Base-by-base conservation (phyloP, 2,888 invertebrate species). In the Hydroisotoma schaefferi region DNA sequence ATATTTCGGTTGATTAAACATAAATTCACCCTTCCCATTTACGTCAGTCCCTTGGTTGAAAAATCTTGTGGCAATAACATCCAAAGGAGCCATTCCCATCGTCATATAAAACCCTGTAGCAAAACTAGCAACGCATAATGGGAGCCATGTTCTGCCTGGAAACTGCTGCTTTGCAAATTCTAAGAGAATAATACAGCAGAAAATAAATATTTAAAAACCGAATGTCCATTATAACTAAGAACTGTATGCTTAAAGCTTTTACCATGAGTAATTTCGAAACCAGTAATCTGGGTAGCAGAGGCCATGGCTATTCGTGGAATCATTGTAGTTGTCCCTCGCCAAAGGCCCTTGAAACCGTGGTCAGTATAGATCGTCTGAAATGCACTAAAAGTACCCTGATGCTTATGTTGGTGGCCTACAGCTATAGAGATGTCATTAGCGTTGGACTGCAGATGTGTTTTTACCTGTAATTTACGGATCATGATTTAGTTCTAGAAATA, bases 391-490 rank as follows among this genome's bases (percentile, higher is more conserved):
- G 87, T 87, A 18, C 87, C 85, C 1, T 78, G 76, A 74, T 90
- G 88, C 2, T 81, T 76, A 74, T 93, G 93, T 74, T 94, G 94
- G 75, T 88, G 84, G 0, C 94, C 94, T 0, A 94, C 93, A 1
- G 93, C 92, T 55, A 94, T 90, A 18, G 82, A 79, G 56, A 80
- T 77, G 1, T 83, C 84, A 47, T 67, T 1, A 6, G 87, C 84
- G 74, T 84, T 82, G 0, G 89, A 82, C 74, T 91, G 90, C 6
- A 91, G 78, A 72, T 90, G 85, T 2, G 88, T 89, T 79, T 92
- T 92, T n/a, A 91, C 80, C 84, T 84, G 67, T 43, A 18, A 23
- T 6, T 15, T 23, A 5, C 15, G n/a, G n/a, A 40, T 40, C 15
- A 15, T 18, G 20, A 40, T 40, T 33, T 33, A 10, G 8, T 33